These are phyloP conservation scores for Anoplius nigerrimus DNA, from an alignment of 2,888 invertebrate genomes.

Conservation along the genomic window DNA sequence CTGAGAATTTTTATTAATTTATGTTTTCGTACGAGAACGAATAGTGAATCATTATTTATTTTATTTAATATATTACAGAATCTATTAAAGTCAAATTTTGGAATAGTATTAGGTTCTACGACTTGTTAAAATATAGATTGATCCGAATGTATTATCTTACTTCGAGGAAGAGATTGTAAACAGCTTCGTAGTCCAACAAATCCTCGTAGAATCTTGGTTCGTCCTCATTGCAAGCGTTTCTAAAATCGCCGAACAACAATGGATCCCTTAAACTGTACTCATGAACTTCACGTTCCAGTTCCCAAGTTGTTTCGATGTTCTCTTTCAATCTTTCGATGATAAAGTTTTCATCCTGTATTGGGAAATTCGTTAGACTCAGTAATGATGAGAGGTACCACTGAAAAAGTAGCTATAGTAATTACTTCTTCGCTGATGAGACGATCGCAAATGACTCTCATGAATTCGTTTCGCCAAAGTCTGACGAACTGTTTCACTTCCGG, in stretches of 20 bases:
- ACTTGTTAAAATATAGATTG: too few relatives aligned
- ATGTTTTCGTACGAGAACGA: too few relatives aligned
- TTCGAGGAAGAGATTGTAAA: constrained; percentile 92
- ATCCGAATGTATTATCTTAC: too few relatives aligned
- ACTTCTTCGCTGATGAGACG: constrained; percentile 84
- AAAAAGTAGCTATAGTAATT: constrained; percentile 40
- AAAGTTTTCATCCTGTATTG: constrained; percentile 80
- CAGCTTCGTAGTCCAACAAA: constrained; percentile 90
- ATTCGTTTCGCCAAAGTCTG: constrained; percentile 94
- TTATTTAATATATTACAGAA: too few relatives aligned
- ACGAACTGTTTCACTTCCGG: constrained; percentile 83
- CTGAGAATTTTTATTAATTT: too few relatives aligned
- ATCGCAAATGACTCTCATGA: constrained; percentile 90
- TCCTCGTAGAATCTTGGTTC: constrained; percentile 92
- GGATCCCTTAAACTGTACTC: constrained; percentile 89
- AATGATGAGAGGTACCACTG: not conserved
- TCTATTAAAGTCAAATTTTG: too few relatives aligned
- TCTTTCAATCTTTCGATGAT: constrained; percentile 80
- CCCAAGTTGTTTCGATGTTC: constrained; percentile 79
- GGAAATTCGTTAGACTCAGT: not conserved
- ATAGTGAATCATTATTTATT: too few relatives aligned
- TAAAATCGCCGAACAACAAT: constrained; percentile 90
- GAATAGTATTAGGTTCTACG: not conserved
- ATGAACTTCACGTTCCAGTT: constrained; percentile 73
- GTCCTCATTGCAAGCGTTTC: constrained; percentile 88